These are phyloP conservation scores for Blastobasis adustella DNA, from an alignment of 2,888 invertebrate species.

Conservation along the genomic window DNA sequence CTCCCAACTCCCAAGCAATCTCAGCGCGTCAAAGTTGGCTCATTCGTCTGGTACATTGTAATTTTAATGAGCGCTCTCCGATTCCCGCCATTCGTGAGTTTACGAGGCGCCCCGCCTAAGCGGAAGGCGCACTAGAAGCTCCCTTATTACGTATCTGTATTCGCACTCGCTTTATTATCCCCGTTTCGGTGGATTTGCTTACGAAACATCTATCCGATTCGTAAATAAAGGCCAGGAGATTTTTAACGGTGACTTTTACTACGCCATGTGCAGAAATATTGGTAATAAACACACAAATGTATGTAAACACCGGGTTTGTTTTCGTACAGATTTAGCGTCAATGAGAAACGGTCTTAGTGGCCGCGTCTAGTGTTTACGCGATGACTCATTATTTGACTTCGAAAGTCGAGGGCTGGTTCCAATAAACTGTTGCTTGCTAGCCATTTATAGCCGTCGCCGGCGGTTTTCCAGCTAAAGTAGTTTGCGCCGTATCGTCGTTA, in stretches of 20 bases:
- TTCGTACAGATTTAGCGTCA: neutral
- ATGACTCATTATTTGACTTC: neutral
- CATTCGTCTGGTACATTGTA: too few species aligned
- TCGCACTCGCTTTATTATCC: too few species aligned
- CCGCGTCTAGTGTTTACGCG: neutral
- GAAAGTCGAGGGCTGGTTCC: neutral
- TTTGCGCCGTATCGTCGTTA: constrained; percentile 22
- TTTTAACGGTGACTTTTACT: constrained; percentile 17
- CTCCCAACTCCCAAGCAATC: too few species aligned
- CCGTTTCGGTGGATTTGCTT: constrained; percentile 13
- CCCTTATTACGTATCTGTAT: too few species aligned
- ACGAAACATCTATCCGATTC: constrained; percentile 11
- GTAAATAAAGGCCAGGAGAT: constrained; percentile 17
- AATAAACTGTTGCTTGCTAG: constrained; percentile 13
- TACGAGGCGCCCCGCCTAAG: neutral
- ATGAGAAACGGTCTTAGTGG: neutral
- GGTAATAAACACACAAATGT: constrained; percentile 9
- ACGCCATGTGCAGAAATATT: constrained; percentile 15
- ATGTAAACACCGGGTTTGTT: constrained; percentile 7
- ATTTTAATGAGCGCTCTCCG: too few species aligned
- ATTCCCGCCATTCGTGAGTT: neutral
- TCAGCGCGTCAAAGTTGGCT: too few species aligned
- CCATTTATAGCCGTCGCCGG: constrained; percentile 56
- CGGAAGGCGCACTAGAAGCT: neutral
- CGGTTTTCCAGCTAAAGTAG: constrained; percentile 54